These are phyloP conservation scores for Osedax frankpressi DNA, from an alignment of 2,888 invertebrate genomes.

Conservation along the genomic window DNA sequence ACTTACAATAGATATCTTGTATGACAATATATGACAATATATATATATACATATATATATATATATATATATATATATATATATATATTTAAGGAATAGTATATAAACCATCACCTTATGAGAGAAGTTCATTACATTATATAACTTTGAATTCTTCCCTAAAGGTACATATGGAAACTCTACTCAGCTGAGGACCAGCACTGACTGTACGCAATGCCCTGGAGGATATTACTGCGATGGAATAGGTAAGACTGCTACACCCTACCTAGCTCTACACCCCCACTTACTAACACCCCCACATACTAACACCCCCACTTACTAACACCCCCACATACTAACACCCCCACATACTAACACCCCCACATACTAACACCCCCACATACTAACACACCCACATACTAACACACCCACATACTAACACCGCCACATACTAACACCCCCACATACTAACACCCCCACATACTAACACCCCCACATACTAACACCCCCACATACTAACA, in stretches of 20 bases:
- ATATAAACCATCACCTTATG: too few relatives aligned
- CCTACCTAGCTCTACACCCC: not conserved
- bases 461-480: not conserved
- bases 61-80: too few relatives aligned
- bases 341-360: not conserved
- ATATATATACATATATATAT: too few relatives aligned
- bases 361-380: not conserved
- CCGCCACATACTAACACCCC: not conserved
- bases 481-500: not conserved
- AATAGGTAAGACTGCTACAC: slow-evolving; percentile 29
- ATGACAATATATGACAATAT: too few relatives aligned
- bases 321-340: not conserved
- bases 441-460: not conserved
- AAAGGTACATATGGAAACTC: slow-evolving; percentile 43
- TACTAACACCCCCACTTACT: not conserved
- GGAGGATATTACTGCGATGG: slow-evolving; percentile 44
- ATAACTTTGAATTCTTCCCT: too few relatives aligned
- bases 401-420: not conserved
- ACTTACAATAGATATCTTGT: too few relatives aligned
- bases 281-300: not conserved
- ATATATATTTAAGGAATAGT: too few relatives aligned
- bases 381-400: not conserved
- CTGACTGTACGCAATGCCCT: slow-evolving; percentile 43
- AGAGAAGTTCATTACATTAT: too few relatives aligned
- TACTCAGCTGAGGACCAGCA: slow-evolving; percentile 31